Conservation (phyloP, 2,113 vertebrate genomes). For the Hyperopisus bebe region DNA sequence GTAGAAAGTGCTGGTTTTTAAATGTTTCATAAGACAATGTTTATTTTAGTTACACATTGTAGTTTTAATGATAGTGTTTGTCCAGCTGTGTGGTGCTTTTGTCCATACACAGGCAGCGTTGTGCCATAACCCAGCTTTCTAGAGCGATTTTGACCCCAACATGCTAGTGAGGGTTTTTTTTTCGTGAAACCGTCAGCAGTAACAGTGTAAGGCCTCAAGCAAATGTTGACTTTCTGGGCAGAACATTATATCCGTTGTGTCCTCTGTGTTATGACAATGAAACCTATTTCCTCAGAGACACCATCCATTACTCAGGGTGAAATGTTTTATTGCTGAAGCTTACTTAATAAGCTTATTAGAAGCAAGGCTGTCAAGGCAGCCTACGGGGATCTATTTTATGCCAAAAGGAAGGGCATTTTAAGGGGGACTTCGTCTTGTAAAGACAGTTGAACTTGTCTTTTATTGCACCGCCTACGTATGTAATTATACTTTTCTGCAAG, state of each 20-base stretch:
- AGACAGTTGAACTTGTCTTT: constrained; percentile 16
- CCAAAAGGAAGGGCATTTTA: constrained; percentile 17
- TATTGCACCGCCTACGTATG: constrained; percentile 11
- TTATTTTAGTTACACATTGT: neutral
- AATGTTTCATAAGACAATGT: neutral
- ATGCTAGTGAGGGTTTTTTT: constrained; percentile 25
- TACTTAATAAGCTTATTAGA: neutral
- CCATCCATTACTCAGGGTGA: constrained; percentile 14
- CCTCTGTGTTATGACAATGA: constrained; percentile 2
- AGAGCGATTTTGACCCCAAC: constrained; percentile 24
- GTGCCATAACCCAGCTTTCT: neutral
- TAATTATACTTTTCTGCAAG: constrained; percentile 24
- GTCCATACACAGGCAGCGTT: neutral
- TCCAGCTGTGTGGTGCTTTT: neutral
- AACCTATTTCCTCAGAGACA: constrained; percentile 6
- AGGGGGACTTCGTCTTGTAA: neutral
- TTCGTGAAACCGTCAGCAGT: constrained; percentile 16
- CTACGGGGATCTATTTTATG: constrained; percentile 20
- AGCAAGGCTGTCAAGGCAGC: constrained; percentile 10
- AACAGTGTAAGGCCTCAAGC: constrained; percentile 5
- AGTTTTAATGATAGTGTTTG: neutral
- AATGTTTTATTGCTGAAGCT: neutral
- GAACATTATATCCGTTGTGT: constrained; percentile 19
- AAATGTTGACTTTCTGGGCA: neutral
- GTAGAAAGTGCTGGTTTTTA: neutral